Base-by-base conservation (phyloP, 2,797 vertebrate genomes). In the Muraenolepis orangiensis region DNA sequence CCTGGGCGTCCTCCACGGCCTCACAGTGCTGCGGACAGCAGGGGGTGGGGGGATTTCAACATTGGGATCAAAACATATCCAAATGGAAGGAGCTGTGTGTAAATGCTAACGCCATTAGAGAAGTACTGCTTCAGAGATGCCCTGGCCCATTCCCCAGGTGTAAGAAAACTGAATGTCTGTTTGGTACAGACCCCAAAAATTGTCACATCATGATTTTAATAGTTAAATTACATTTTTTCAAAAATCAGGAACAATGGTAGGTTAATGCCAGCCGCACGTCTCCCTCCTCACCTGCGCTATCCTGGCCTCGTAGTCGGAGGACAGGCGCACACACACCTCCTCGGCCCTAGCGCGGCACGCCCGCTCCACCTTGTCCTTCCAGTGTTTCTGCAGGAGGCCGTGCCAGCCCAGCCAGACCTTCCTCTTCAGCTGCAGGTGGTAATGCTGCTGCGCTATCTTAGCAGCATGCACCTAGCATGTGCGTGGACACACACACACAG, bases 311-410 rank as follows among this genome's bases (percentile, higher is more conserved):
- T 96, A 98, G 57, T 96, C 94, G 29, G 91, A 83, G 64, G 96
- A 95, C 73, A 99, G 90, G 64, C 93, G 93, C 75, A 93, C 32
- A 82, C 98, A 98, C 74, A 98, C 91, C 77, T 97, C 95, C 81
- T 98, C 95, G 2, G 96, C 96, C 78, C 93, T 93, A 36, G 93
- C 85, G 1, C 94, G 97, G 73, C 96, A 98, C 0, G 96, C 96
- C 77, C 83, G 90, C 85, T 97, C 94, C 78, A 97, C 88, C 70
- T 91, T 93, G 1, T 95, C 94, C 90, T 94, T 97, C 98, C 97
- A 98, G 76, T 90, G 93, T 81, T 81, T 90, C 80, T 95, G 90
- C 68, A 92, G 78, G 66, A 93, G 77, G 5, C 94, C 93, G 23
- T 83, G 94, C 98, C 98, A 99, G 1, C 90, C 94, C 2, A 82